Conservation (phyloP, 2,797 vertebrate species). For the Rhinatrema bivittatum region DNA sequence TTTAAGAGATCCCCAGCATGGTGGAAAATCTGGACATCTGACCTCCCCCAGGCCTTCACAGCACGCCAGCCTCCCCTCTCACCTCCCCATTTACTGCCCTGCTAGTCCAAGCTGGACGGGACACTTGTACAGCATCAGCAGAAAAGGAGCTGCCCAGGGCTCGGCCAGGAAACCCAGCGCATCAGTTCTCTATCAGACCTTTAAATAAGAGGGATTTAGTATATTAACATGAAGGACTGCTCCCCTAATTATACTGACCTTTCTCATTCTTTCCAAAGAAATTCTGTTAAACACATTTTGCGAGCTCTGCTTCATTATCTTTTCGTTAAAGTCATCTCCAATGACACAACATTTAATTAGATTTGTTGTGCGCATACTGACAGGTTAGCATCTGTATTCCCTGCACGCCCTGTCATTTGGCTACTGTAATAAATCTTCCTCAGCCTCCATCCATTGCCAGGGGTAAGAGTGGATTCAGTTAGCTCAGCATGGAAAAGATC, state of each 20-base stretch:
- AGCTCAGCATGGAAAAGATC: conserved; percentile 5
- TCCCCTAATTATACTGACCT: conserved; percentile 37
- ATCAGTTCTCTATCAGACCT: neutral
- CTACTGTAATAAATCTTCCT: conserved; percentile 38
- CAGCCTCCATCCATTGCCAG: conserved; percentile 32
- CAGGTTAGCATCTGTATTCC: conserved; percentile 29
- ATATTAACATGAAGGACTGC: conserved; percentile 18
- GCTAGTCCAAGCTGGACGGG: too few species aligned
- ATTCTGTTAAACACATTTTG: conserved; percentile 32
- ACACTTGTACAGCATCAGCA: too few species aligned
- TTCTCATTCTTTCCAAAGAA: conserved; percentile 28
- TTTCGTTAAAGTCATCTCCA: conserved; percentile 40
- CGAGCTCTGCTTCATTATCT: conserved; percentile 42
- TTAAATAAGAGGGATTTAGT: conserved; percentile 14
- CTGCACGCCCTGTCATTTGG: conserved; percentile 21
- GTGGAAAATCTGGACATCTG: too few species aligned
- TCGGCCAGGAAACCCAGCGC: too few species aligned
- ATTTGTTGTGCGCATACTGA: conserved; percentile 29
- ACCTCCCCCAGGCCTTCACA: too few species aligned
- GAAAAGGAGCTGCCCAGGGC: too few species aligned
- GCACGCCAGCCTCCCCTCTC: too few species aligned
- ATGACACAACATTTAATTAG: conserved; percentile 42
- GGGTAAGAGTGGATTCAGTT: conserved; percentile 31
- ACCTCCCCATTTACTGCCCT: too few species aligned
- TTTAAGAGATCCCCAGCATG: too few species aligned